Percentiles rank a stretch among this genome's conserved stretches.
Evolutionary conservation across 2,113 vertebrate genomes (phyloP).

Genomic region (Lycaon pictus): DNA sequence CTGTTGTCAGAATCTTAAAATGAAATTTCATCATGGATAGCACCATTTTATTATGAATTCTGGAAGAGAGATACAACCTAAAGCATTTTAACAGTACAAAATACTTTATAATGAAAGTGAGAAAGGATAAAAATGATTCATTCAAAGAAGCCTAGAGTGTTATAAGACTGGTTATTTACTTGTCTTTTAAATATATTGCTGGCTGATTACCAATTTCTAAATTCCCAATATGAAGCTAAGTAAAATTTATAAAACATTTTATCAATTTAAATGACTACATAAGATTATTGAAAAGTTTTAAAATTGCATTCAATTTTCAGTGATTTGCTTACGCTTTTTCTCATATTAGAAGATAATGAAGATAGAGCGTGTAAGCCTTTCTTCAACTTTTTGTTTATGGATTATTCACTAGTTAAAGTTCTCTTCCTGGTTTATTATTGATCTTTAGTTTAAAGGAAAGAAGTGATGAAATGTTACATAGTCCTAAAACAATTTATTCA

Average conservation of each 20-base stretch:
- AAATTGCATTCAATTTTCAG: no score
- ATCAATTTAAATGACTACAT: no score
- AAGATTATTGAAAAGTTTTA: no score
- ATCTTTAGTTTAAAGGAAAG: neutral
- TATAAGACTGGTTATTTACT: neutral
- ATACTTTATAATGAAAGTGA: neutral
- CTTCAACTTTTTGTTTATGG: neutral
- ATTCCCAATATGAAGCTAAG: no score
- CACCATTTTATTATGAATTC: neutral
- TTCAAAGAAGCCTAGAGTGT: neutral
- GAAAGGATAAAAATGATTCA: neutral
- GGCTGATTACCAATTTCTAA: neutral
- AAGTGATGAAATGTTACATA: neutral
- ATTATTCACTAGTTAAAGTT: neutral
- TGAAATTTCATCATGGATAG: neutral
- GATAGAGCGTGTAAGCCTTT: neutral
- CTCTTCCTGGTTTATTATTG: neutral
- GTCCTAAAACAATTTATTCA: neutral
- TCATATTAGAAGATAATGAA: no score
- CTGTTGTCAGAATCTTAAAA: neutral
- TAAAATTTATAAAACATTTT: no score
- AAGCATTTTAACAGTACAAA: neutral
- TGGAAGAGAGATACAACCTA: neutral
- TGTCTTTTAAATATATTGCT: neutral
- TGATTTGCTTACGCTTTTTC: no score